Conservation (phyloP, 2,113 vertebrate species). For the Natator depressus region DNA sequence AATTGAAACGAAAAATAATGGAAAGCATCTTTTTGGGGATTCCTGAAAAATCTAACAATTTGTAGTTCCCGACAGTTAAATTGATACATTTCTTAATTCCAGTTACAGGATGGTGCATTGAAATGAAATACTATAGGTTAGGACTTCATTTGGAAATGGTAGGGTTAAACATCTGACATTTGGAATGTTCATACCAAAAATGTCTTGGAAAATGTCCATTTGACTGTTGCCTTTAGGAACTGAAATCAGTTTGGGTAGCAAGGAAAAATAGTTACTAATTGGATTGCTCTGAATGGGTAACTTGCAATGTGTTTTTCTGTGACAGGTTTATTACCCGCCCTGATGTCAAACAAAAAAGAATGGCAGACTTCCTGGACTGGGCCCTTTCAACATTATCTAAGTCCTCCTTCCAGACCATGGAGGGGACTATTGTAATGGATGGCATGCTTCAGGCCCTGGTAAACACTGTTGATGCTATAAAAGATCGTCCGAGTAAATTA, state of each 20-base stretch:
- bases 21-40: background rate
- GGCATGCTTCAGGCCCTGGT: constrained; percentile 94
- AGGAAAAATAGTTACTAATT: background rate
- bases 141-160: constrained; percentile 5
- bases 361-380: constrained; percentile 94
- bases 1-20: background rate
- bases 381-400: constrained; percentile 83
- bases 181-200: background rate
- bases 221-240: constrained; percentile 9
- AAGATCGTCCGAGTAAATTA: background rate
- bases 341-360: constrained; percentile 89
- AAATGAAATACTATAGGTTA: background rate
- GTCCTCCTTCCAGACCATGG: constrained; percentile 82
- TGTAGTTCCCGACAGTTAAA: background rate
- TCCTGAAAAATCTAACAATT: background rate
- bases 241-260: background rate
- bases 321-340: constrained; percentile 93
- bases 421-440: constrained; percentile 84
- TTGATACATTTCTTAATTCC: background rate
- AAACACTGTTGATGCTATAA: constrained; percentile 31
- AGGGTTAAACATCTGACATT: background rate
- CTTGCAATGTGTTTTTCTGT: background rate
- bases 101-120: background rate
- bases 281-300: background rate
- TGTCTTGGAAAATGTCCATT: background rate